These are phyloP conservation scores for Drosophila cognata DNA, from an alignment of 2,888 invertebrate species.

Conservation along the genomic window DNA sequence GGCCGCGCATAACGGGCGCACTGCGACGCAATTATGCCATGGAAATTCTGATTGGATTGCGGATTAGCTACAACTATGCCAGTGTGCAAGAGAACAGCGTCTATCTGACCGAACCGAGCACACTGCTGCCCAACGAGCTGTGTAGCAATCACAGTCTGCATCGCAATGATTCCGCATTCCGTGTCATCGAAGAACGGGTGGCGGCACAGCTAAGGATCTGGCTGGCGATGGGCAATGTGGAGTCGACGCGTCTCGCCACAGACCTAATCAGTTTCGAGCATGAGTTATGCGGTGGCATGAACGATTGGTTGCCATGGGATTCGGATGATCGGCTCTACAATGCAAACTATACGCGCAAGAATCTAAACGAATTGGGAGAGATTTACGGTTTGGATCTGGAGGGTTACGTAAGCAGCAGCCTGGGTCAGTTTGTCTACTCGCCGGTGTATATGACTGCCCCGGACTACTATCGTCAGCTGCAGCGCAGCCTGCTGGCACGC, in stretches of 20 bases:
- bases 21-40: slow-evolving; percentile 75
- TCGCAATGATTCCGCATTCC: slow-evolving; percentile 62
- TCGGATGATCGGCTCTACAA: slow-evolving; percentile 42
- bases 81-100: slow-evolving; percentile 78
- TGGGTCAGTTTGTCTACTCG: slow-evolving; percentile 62
- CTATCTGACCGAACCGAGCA: slow-evolving; percentile 77
- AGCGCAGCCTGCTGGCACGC: slow-evolving; percentile 63
- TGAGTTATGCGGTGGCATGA: slow-evolving; percentile 74
- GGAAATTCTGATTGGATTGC: slow-evolving; percentile 81
- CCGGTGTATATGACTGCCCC: slow-evolving; percentile 81
- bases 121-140: slow-evolving; percentile 71
- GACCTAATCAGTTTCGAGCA: slow-evolving; percentile 80
- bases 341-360: slow-evolving; percentile 67
- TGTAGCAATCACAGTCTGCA: slow-evolving; percentile 66
- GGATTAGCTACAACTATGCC: slow-evolving; percentile 74
- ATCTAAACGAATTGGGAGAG: slow-evolving; percentile 62
- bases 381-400: slow-evolving; percentile 72
- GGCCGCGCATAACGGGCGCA: slow-evolving; percentile 71
- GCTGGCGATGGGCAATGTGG: slow-evolving; percentile 70
- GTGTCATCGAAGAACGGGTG: slow-evolving; percentile 64
- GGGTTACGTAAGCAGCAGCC: slow-evolving; percentile 71
- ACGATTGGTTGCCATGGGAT: slow-evolving; percentile 45
- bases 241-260: slow-evolving; percentile 70
- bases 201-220: slow-evolving; percentile 76
- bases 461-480: slow-evolving; percentile 74